Conservation (phyloP, 2,113 vertebrate species). For the Peromyscus leucopus region DNA sequence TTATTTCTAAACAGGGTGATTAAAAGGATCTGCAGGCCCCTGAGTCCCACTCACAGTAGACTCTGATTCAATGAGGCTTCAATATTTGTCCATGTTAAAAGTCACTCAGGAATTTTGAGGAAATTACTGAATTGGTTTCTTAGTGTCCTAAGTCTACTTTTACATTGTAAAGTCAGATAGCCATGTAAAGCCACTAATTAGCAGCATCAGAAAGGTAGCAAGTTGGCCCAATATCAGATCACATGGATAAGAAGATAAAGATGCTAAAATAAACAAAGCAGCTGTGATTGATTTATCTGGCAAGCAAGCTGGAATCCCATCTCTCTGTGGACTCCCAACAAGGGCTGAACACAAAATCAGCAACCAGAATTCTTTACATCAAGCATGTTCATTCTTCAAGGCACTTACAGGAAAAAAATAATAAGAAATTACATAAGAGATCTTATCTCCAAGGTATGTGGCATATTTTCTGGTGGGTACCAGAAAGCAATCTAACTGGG, state of each 20-base stretch:
- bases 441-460: background rate
- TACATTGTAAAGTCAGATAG: background rate
- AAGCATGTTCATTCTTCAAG: conserved; percentile 33
- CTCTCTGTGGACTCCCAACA: background rate
- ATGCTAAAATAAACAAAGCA: background rate
- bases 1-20: background rate
- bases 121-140: background rate
- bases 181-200: background rate
- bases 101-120: background rate
- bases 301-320: background rate
- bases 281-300: background rate
- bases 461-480: conserved; percentile 28
- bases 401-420: background rate
- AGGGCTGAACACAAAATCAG: background rate
- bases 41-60: background rate
- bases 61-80: background rate
- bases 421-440: background rate
- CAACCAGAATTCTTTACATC: conserved; percentile 45
- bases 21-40: background rate
- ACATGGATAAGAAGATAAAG: background rate
- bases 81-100: conserved; percentile 15
- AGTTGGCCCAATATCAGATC: background rate
- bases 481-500: background rate
- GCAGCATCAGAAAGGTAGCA: background rate
- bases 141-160: conserved; percentile 26